These are phyloP conservation scores for Drosophila affinis DNA, from an alignment of 2,888 invertebrate genomes.

Conservation along the genomic window DNA sequence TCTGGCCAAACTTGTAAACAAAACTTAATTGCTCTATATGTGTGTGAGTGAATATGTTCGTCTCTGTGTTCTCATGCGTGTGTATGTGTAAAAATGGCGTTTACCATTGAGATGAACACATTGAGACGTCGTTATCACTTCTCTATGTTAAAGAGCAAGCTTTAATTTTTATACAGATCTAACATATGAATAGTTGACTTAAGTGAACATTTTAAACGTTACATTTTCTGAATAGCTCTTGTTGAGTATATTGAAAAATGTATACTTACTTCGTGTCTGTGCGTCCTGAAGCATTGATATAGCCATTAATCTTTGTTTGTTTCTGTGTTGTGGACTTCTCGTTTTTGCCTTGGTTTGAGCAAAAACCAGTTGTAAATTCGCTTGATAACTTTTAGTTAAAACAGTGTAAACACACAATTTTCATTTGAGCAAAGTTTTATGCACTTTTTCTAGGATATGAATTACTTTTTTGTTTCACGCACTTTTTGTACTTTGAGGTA, in stretches of 20 bases:
- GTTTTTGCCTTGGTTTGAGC: slow-evolving; percentile 12
- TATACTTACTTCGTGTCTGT: slow-evolving; percentile 82
- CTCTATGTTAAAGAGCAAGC: neutral
- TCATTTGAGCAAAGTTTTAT: slow-evolving; percentile 61
- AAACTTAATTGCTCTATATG: slow-evolving; percentile 56
- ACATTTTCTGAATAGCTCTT: neutral
- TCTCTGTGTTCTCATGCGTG: slow-evolving; percentile 17
- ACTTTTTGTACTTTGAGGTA: slow-evolving; percentile 79
- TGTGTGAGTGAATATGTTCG: slow-evolving; percentile 3
- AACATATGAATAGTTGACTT: neutral
- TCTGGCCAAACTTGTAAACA: slow-evolving; percentile 70
- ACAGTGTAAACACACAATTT: slow-evolving; percentile 55
- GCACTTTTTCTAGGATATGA: slow-evolving; percentile 39
- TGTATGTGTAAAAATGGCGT: slow-evolving; percentile 59
- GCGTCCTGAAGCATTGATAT: slow-evolving; percentile 84
- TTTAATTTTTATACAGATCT: neutral
- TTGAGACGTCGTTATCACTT: slow-evolving; percentile 66
- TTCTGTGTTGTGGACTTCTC: slow-evolving; percentile 26
- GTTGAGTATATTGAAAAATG: neutral
- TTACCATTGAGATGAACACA: slow-evolving; percentile 53
- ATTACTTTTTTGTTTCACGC: slow-evolving; percentile 39
- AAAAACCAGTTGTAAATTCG: slow-evolving; percentile 36
- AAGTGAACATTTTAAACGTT: neutral
- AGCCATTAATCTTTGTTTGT: slow-evolving; percentile 72
- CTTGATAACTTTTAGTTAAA: slow-evolving; percentile 37